A percentile compares a stretch with the other conserved stretches of the same genome.
These are phyloP conservation scores for Chondrilla cf. caribensis DNA, from an alignment of 37 sponge, comb jelly and placozoan genomes.

Conservation along the genomic window DNA sequence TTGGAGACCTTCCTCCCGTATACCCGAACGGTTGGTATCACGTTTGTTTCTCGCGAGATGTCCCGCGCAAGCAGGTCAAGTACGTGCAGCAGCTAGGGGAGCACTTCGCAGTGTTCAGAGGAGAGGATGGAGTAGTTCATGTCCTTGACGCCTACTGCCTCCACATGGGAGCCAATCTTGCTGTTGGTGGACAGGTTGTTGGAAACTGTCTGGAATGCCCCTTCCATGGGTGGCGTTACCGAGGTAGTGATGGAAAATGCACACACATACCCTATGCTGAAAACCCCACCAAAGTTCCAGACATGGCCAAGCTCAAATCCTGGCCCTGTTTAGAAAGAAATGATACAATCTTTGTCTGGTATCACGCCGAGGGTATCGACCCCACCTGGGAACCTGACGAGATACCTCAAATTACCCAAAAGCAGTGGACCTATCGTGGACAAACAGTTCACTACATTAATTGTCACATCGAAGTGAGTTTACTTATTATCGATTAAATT, in stretches of 20 bases:
- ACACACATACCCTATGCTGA: conserved; percentile 55
- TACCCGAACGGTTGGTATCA: conserved; percentile 75
- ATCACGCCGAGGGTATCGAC: conserved; percentile 61
- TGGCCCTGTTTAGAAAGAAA: conserved; percentile 48
- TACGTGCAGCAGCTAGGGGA: conserved; percentile 39
- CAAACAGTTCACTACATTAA: conserved; percentile 38
- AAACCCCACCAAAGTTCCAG: conserved; percentile 37
- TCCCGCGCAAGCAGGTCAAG: conserved; percentile 19
- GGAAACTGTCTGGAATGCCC: conserved; percentile 71
- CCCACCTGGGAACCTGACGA: conserved; percentile 42
- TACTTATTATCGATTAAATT: background rate
- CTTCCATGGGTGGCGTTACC: conserved; percentile 64
- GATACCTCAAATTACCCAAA: conserved; percentile 26
- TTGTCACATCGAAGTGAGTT: conserved; percentile 49
- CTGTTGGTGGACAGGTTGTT: conserved; percentile 45
- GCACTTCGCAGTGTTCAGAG: conserved; percentile 65
- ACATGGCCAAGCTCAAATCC: conserved; percentile 40
- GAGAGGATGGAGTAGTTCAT: conserved; percentile 44
- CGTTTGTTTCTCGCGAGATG: conserved; percentile 25
- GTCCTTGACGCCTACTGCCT: conserved; percentile 68
- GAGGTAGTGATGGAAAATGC: conserved; percentile 59
- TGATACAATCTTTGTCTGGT: conserved; percentile 50
- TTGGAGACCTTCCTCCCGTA: conserved; percentile 38
- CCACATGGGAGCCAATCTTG: conserved; percentile 70
- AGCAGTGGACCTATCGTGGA: conserved; percentile 37